Evolutionary conservation across 2,113 vertebrate species (phyloP).

Genomic region (Xyliphius kryptos): DNA sequence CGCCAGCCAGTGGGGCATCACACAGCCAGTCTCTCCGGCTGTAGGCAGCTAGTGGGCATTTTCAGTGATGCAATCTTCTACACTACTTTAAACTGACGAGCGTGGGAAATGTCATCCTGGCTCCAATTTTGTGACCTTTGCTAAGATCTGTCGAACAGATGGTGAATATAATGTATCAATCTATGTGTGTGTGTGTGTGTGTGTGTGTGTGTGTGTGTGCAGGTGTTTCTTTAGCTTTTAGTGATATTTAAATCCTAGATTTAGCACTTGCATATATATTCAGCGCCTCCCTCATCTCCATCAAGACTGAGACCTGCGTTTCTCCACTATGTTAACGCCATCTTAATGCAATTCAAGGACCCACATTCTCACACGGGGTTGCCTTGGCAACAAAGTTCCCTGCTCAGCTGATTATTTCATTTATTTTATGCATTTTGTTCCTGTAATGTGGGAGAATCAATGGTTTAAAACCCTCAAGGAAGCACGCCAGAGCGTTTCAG

Average conservation of each 20-base stretch:
- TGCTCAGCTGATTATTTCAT: slow-evolving; percentile 13
- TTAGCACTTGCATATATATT: slow-evolving; percentile 34
- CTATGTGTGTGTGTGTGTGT: no score
- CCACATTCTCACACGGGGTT: slow-evolving; percentile 62
- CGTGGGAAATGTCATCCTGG: background rate
- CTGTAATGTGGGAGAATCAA: no score
- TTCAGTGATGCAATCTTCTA: slow-evolving; percentile 21
- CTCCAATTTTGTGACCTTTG: no score
- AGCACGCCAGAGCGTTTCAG: no score
- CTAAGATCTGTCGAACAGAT: slow-evolving; percentile 14
- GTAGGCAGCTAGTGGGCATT: slow-evolving; percentile 15
- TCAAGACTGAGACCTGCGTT: slow-evolving; percentile 46
- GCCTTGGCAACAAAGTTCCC: slow-evolving; percentile 62
- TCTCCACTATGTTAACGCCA: slow-evolving; percentile 47
- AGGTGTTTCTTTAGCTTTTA: slow-evolving; percentile 4
- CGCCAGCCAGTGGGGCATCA: background rate
- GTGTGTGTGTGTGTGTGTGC: background rate
- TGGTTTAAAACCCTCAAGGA: no score
- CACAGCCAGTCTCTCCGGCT: background rate
- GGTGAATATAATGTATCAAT: no score
- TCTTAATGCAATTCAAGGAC: slow-evolving; percentile 66
- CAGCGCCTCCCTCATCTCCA: slow-evolving; percentile 43
- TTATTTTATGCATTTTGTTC: no score
- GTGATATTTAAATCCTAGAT: slow-evolving; percentile 29
- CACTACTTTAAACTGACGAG: background rate